These are phyloP conservation scores for Cremastobaeus sp. DNA, from an alignment of 2,888 invertebrate species.

Conservation along the genomic window DNA sequence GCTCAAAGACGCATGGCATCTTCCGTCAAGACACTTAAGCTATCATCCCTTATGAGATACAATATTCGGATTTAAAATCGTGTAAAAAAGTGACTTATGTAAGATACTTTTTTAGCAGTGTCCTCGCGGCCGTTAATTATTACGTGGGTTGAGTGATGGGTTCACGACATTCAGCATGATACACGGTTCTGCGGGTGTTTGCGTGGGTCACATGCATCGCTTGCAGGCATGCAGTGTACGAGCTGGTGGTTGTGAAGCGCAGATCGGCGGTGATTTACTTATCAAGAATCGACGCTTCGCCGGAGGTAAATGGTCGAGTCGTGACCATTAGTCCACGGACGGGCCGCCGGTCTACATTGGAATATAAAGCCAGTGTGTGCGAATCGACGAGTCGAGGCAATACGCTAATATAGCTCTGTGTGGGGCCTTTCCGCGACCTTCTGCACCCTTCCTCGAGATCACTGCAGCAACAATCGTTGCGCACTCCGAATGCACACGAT, in stretches of 20 bases:
- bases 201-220: constrained; percentile 21
- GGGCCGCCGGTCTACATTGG: constrained; percentile 62
- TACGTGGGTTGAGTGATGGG: constrained; percentile 48
- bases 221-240: constrained; percentile 56
- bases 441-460: constrained; percentile 35
- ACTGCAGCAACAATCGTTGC: constrained; percentile 47
- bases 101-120: too few species aligned
- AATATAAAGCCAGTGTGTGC: constrained; percentile 52
- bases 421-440: constrained; percentile 58
- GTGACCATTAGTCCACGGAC: constrained; percentile 80
- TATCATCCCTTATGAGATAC: too few species aligned
- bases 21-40: too few species aligned
- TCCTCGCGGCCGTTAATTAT: constrained; percentile 36
- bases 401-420: constrained; percentile 62
- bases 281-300: constrained; percentile 81
- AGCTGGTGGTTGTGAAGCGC: constrained; percentile 79
- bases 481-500: constrained; percentile 32
- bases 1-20: too few species aligned
- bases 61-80: too few species aligned
- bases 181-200: constrained; percentile 6
- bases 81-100: too few species aligned
- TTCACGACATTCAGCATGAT: constrained; percentile 32
- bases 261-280: constrained; percentile 81
- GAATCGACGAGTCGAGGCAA: constrained; percentile 50
- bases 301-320: constrained; percentile 83